Conservation (phyloP, 1,140 invertebrate genomes). For the Caenorhabditis tropicalis region DNA sequence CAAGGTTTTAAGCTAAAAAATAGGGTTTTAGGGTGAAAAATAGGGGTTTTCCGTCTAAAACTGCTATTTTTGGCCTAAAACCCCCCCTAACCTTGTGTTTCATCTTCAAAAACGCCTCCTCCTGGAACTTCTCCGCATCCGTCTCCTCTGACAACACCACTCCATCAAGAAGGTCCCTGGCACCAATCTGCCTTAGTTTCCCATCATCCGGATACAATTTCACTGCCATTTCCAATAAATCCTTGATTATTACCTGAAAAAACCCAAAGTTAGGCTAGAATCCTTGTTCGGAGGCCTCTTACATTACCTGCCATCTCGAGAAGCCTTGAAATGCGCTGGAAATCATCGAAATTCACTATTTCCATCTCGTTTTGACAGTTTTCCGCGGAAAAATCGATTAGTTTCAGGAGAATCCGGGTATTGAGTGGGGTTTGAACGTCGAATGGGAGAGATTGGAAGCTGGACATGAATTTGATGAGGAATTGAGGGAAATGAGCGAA, state of each 20-base stretch:
- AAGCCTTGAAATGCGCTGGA: background rate
- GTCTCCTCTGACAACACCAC: background rate
- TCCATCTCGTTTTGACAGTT: background rate
- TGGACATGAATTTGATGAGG: background rate
- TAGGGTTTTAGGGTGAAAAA: background rate
- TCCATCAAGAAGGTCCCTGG: background rate
- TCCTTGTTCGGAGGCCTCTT: background rate
- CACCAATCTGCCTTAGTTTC: background rate
- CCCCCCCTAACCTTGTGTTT: background rate
- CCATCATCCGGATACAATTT: conserved; percentile 1
- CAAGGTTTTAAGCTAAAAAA: background rate
- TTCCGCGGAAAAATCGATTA: conserved; percentile 7
- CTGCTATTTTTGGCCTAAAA: background rate
- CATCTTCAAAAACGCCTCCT: conserved; percentile 9
- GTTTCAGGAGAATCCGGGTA: background rate
- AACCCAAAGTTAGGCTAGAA: no score
- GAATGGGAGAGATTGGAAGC: background rate
- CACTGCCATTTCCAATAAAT: background rate
- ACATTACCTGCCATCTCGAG: background rate
- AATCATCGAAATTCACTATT: background rate
- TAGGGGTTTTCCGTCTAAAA: no score
- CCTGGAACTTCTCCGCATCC: background rate
- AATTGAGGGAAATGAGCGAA: background rate
- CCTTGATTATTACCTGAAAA: conserved; percentile 6
- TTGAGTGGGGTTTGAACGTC: background rate